phyloP scores from a whole-genome alignment of 2,113 vertebrate genomes.

The Callionymus lyra region DNA sequence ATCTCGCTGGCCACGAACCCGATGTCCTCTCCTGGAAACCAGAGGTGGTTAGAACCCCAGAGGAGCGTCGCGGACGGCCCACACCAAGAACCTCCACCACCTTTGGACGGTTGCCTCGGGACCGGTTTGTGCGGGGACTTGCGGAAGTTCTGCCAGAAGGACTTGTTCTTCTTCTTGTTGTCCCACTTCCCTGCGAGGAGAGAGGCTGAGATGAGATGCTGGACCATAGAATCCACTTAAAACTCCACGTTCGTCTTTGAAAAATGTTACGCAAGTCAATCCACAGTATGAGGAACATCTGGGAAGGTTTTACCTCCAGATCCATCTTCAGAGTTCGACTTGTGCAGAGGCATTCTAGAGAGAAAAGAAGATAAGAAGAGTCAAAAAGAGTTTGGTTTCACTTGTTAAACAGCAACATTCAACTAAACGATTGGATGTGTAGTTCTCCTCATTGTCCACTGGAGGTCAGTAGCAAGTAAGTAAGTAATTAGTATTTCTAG shows the following conservation, averaged over 20 bases:
- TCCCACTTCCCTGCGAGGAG: conserved; percentile 80
- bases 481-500: too few relatives aligned
- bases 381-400: background rate
- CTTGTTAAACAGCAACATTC: too few relatives aligned
- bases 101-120: conserved; percentile 88
- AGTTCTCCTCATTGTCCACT: conserved; percentile 29
- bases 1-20: conserved; percentile 96
- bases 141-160: conserved; percentile 96
- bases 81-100: conserved; percentile 48
- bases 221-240: too few relatives aligned
- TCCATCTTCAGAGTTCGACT: conserved; percentile 90
- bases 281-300: too few relatives aligned
- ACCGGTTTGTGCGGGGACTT: conserved; percentile 85
- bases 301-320: conserved; percentile 73
- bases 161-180: conserved; percentile 96
- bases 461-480: too few relatives aligned
- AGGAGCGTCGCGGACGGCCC: background rate
- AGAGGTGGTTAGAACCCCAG: too few relatives aligned
- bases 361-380: conserved; percentile 22
- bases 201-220: too few relatives aligned
- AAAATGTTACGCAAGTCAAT: background rate
- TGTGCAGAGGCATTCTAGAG: conserved; percentile 81
- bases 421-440: background rate
- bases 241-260: background rate
- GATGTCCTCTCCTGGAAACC: conserved; percentile 78